Base-by-base conservation (phyloP, 2,113 vertebrate species). In the Phaethon lepturus region DNA sequence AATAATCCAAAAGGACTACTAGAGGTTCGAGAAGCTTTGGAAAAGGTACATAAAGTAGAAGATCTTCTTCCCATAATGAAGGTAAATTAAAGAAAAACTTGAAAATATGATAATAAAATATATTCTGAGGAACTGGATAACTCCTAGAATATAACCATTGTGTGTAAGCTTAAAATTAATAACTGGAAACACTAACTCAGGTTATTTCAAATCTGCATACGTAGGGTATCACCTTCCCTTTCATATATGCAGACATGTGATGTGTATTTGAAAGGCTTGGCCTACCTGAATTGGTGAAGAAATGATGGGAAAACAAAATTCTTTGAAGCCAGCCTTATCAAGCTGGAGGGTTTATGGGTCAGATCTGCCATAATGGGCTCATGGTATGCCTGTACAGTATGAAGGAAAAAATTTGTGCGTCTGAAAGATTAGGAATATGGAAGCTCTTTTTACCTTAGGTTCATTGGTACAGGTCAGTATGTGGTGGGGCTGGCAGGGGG, bases 61-160 rank as follows among this genome's bases (percentile, higher is more conserved):
- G 99, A 99, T 95, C 98, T 99, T 69, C 99, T 99, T 96, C 99
- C 99, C n/a, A 99, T 99, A 95, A 99, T 99, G 99, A 99, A 99
- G 99, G 99, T 99, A 98, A 97, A 94, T 84, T 29, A 80, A 56
- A 79, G 29, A 50, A 92, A 79, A 90, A 23, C 22, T 74, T 86
- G 5, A 83, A 80, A 89, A 80, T 28, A 17, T 23, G 7, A 14
- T 45, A 29, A 28, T n/a, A 13, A 78, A 64, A 45, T 9, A 0
- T 52, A 5, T 80, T 69, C 24, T 49, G 45, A 38, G 38, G 38
- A 38, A 38, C 38, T 38, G 38, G 38, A 38, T 38, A 38, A 38
- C 38, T 38, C 38, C 38, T 53, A 64, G 33, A 63, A 42, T 69
- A 38, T 53, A 62, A 78, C 7, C 9, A 8, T n/a, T 50, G 9